Evolutionary conservation across 2,113 vertebrate species (phyloP), one percentile per base, ranked within the genome.

Genomic region (Hassar affinis): DNA sequence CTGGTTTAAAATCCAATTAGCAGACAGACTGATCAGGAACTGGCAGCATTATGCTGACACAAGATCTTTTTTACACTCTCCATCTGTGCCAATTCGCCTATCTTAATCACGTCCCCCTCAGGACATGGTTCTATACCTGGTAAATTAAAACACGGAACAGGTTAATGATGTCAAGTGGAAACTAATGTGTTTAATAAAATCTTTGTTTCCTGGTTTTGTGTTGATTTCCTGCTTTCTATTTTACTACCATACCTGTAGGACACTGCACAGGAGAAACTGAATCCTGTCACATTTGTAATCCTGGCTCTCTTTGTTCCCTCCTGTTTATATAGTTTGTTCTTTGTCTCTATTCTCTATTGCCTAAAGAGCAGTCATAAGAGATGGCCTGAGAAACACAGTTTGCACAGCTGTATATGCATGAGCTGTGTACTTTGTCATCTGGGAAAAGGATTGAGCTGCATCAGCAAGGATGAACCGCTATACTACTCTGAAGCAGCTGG

Each of bases 401-500:
- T 71, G 30, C 30, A 18, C 22, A 62, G 52, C 22, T 38, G 18
- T 27, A 30, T 62, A 27, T 81, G 30, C 72, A 20, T 52, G 74
- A 47, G 49, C 35, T 68, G 61, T 35, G 35, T 25, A 9, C 25
- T 42, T 14, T 56, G 33, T 56, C 35, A 54, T 49, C 30, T 78
- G 47, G 61, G 35, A 20, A 54, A n/a, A 38, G 42, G 27, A 81
- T 47, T 27, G 3, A 30, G 59, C 61, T 49, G 7, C 56, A 27
- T 79, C 20, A 74, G 51, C 69, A 80, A 91, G 83, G 89, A 99
- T 99, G 98, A 99, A 99, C 87, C 96, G 97, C 54, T 99, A 99
- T 77, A 98, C 96, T 12, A 97, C 96, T 42, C 94, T 98, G 93
- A 96, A 92, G 88, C 98, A 98, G 85, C 86, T 99, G 78, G 98